Evolutionary conservation across 2,888 invertebrate genomes (phyloP), one percentile per base, ranked within the genome.

Genomic region (Hemicrepidius hirtus): DNA sequence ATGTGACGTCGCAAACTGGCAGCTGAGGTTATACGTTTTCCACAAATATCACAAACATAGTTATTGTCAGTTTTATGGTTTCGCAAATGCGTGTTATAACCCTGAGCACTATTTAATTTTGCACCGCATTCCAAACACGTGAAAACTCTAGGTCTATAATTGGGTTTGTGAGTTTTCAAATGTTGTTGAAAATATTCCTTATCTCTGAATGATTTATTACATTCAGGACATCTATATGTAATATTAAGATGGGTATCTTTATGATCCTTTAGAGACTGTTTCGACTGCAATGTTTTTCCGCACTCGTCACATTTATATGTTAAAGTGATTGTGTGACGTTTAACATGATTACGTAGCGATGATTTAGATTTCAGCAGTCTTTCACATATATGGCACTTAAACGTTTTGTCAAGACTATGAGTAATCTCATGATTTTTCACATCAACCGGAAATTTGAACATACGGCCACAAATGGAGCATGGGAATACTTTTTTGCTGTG

Each of bases 21-120:
- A 0, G 12, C 13, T 4, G 55, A 28, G 69, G 84, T 85, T 1
- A 86, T 84, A 0, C 81, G 79, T 64, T 86, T 86, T 0, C 83
- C 83, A 76, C 86, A 87, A 1, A 83, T 74, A 55, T 85, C 81
- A 76, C 86, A 86, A 0, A 81, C 74, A 12, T 28, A 46, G 6
- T 24, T 55, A n/a, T n/a, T 28, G 13, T 44, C 18, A 5, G 7
- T 9, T 20, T 3, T 53, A 40, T 57, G 66, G 1, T 5, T 16
- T 7, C 18, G 6, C 1, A 64, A 12, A n/a, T 64, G 64, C 10
- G 21, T 18, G 12, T 28, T 24, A n/a, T 24, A 67, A 12, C 7
- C n/a, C 10, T 9, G 10, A 7, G 28, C 10, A 16, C 10, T 6
- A 24, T 1, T 9, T 24, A 37, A 4, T 0, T 21, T 46, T 46